Conservation (phyloP, 2,113 vertebrate species). For the Epinephelus lanceolatus region DNA sequence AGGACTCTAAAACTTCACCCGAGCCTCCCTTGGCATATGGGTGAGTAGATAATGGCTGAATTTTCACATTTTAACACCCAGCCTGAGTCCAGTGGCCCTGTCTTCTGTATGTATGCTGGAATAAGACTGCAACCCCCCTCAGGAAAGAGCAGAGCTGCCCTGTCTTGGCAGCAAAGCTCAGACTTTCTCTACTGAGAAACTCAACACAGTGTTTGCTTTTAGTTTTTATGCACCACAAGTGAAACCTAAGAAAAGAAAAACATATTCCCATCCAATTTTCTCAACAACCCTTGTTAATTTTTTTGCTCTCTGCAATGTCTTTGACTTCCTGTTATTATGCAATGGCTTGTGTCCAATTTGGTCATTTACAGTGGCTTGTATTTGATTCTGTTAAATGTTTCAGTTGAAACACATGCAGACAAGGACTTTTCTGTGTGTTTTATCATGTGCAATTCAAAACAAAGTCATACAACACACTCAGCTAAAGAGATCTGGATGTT, state of each 20-base stretch:
- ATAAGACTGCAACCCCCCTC: background rate
- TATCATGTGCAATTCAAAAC: background rate
- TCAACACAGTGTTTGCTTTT: background rate
- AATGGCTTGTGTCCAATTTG: background rate
- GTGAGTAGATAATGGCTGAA: no score
- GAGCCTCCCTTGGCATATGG: no score
- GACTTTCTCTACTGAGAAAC: background rate
- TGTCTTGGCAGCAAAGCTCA: conserved; percentile 5
- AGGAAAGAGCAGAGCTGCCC: conserved; percentile 17
- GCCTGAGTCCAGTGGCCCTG: background rate
- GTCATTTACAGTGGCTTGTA: background rate
- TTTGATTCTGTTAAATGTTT: conserved; percentile 2
- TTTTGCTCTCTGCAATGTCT: background rate
- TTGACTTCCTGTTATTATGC: background rate
- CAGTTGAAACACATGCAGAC: background rate
- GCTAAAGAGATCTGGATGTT: conserved; percentile 2
- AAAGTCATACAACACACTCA: background rate
- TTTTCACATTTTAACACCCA: background rate
- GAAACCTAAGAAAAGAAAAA: background rate
- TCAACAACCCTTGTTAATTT: background rate
- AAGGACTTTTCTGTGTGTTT: background rate
- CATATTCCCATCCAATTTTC: background rate
- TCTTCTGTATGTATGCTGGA: background rate
- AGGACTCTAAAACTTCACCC: no score
- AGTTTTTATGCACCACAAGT: background rate